These are phyloP conservation scores for Cyclophora punctaria DNA, from an alignment of 2,888 invertebrate genomes.

Conservation along the genomic window DNA sequence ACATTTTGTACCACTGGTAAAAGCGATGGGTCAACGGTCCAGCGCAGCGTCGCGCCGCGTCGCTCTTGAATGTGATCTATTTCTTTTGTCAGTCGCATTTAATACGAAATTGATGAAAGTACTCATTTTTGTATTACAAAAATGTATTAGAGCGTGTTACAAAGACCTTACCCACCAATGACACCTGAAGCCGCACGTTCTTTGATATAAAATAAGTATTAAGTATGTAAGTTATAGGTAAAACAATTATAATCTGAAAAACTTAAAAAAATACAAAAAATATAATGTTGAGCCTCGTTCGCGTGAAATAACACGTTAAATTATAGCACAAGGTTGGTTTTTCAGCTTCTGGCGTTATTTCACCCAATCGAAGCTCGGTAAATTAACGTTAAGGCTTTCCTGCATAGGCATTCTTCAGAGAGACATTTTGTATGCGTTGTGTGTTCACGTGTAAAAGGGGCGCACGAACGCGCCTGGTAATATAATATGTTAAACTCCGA, in stretches of 20 bases:
- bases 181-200: slow-evolving; percentile 70
- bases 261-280: slow-evolving; percentile 44
- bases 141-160: slow-evolving; percentile 44
- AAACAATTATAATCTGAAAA: slow-evolving; percentile 52
- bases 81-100: slow-evolving; percentile 48
- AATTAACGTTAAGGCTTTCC: slow-evolving; percentile 57
- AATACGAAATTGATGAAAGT: slow-evolving; percentile 24
- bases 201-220: slow-evolving; percentile 62
- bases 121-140: slow-evolving; percentile 18
- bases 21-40: slow-evolving; percentile 12
- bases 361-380: slow-evolving; percentile 56
- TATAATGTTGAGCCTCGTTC: slow-evolving; percentile 51
- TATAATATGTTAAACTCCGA: slow-evolving; percentile 12
- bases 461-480: slow-evolving; percentile 1
- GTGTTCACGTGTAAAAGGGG: slow-evolving; percentile 18
- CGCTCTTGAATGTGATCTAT: background rate
- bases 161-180: slow-evolving; percentile 70
- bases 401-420: slow-evolving; percentile 47
- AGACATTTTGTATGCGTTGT: slow-evolving; percentile 39
- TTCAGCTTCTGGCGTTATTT: slow-evolving; percentile 39
- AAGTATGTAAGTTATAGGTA: slow-evolving; percentile 70
- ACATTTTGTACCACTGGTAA: slow-evolving; percentile 9
- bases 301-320: slow-evolving; percentile 43
- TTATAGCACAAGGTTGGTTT: slow-evolving; percentile 36
- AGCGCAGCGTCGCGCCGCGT: too few species aligned